phyloP scores from a whole-genome alignment of 2,888 invertebrate species.

The Suillia variegata region DNA sequence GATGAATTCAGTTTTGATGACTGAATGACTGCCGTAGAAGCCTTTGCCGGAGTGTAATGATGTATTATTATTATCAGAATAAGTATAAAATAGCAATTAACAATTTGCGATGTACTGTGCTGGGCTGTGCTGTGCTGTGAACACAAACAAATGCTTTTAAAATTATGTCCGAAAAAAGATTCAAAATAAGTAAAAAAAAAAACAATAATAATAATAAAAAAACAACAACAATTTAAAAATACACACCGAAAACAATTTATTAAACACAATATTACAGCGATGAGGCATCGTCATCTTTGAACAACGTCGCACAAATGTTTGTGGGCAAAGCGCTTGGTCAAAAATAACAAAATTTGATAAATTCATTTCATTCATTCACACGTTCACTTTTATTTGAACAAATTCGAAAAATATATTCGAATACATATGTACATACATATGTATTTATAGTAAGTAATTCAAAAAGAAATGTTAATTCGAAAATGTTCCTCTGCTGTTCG shows the following conservation, averaged over 20 bases:
- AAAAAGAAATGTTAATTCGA: no score
- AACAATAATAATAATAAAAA: no score
- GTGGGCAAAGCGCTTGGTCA: no score
- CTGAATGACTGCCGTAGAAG: neutral
- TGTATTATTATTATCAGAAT: constrained; percentile 16
- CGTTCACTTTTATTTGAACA: neutral
- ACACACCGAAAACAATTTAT: neutral
- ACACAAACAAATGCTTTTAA: neutral
- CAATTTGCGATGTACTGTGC: constrained; percentile 11
- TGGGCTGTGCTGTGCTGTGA: no score
- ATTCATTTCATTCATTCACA: neutral
- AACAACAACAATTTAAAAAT: neutral
- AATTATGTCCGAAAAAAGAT: neutral
- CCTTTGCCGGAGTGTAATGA: constrained; percentile 9
- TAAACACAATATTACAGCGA: neutral
- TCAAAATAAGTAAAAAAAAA: neutral
- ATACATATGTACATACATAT: no score
- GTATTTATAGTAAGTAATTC: no score
- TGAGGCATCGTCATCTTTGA: neutral
- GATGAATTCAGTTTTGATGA: no score
- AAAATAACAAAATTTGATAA: neutral
- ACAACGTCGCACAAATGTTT: neutral
- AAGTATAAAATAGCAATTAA: constrained; percentile 24
- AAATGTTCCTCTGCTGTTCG: no score
- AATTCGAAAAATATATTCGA: neutral